A percentile compares a stretch with the other conserved stretches of the same genome.
phyloP scores from a whole-genome alignment of 2,888 invertebrate species.

The Polydrusus pterygomalis region DNA sequence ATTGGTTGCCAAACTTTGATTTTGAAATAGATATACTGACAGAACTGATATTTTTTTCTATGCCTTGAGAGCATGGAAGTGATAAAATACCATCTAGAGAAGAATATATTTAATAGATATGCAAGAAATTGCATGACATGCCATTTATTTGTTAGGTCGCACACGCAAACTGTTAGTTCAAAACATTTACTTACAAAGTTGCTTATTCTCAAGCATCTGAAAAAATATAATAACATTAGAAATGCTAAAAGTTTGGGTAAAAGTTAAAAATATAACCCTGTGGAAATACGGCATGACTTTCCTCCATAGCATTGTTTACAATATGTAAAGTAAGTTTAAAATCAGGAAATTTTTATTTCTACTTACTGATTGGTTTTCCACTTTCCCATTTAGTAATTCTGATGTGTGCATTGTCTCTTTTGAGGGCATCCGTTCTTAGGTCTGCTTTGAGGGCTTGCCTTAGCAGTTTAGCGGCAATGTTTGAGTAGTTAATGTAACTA shows the following conservation, averaged over 20 bases:
- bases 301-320: no score
- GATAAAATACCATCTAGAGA: no score
- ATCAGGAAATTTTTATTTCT: slow-evolving; percentile 33
- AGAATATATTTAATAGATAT: no score
- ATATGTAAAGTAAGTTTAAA: no score
- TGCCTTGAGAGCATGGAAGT: no score
- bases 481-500: slow-evolving; percentile 97
- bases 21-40: no score
- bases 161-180: slow-evolving; percentile 43
- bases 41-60: no score
- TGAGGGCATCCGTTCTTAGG: slow-evolving; percentile 81
- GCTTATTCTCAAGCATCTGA: slow-evolving; percentile 61
- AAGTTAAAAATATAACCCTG: no score
- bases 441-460: slow-evolving; percentile 88
- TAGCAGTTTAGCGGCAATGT: slow-evolving; percentile 90
- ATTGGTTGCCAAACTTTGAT: no score
- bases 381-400: slow-evolving; percentile 92
- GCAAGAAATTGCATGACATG: not conserved
- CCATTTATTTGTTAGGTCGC: not conserved
- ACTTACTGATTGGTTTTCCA: slow-evolving; percentile 91
- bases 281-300: no score
- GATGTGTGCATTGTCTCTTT: slow-evolving; percentile 84
- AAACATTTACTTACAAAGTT: slow-evolving; percentile 53
- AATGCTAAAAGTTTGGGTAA: not conserved
- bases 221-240: slow-evolving; percentile 43